A percentile compares a stretch with the other conserved stretches of the same genome.
These are phyloP conservation scores for Python bivittatus DNA, from an alignment of 2,113 vertebrate genomes.

Conservation along the genomic window DNA sequence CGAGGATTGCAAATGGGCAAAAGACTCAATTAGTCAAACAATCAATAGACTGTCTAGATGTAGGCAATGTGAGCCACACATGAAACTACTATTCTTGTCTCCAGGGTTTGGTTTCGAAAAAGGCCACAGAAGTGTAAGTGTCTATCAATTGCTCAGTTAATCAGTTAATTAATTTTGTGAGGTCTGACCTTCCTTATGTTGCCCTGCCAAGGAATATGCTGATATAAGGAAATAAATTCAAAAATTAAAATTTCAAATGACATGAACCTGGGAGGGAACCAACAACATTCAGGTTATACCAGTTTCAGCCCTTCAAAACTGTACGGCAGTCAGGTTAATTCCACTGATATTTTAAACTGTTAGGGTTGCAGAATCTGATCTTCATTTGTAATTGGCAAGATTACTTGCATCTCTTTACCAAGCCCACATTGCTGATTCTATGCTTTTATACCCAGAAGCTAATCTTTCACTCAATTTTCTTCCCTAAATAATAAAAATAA, in stretches of 20 bases:
- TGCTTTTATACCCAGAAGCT: background rate
- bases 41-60: background rate
- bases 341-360: background rate
- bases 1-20: background rate
- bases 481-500: slow-evolving; percentile 29
- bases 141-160: background rate
- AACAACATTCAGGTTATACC: background rate
- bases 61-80: background rate
- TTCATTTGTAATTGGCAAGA: slow-evolving; percentile 17
- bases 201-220: background rate
- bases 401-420: background rate
- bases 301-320: background rate
- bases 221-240: background rate
- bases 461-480: background rate
- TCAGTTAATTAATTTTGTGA: background rate
- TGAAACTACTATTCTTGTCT: background rate
- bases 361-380: background rate
- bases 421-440: background rate
- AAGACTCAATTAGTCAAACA: background rate
- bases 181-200: background rate
- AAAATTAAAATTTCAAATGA: background rate
- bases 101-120: background rate
- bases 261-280: background rate
- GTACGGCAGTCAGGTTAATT: background rate
- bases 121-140: background rate